Evolutionary conservation across 1,140 invertebrate genomes (phyloP).

Genomic region (Lasaia peninsularis): DNA sequence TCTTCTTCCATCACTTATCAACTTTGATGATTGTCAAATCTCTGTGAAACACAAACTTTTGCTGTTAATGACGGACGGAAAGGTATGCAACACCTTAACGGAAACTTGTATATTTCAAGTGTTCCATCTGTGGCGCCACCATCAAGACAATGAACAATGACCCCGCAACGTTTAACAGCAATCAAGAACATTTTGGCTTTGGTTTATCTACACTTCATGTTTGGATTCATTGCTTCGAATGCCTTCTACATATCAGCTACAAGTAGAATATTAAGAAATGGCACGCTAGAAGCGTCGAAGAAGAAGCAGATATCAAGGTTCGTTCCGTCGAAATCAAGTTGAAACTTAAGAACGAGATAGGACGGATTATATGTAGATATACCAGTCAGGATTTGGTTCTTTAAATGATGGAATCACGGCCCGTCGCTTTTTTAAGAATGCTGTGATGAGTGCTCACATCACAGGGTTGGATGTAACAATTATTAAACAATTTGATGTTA

Average conservation of each 20-base stretch:
- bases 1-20: neutral
- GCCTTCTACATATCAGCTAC: conserved; percentile 23
- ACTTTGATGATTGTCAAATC: neutral
- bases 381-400: conserved; percentile 37
- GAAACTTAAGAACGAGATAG: conserved; percentile 28
- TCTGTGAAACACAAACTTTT: neutral
- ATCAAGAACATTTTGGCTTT: conserved; percentile 1
- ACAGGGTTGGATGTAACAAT: conserved; percentile 13
- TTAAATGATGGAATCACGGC: conserved; percentile 40
- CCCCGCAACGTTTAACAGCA: neutral
- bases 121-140: neutral
- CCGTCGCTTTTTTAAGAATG: conserved; percentile 45
- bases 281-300: conserved; percentile 24
- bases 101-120: neutral
- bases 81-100: neutral
- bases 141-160: neutral
- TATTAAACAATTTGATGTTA: no score
- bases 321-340: conserved; percentile 22
- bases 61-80: neutral
- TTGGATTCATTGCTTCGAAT: conserved; percentile 20
- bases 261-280: conserved; percentile 28
- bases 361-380: conserved; percentile 42
- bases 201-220: conserved; percentile 21
- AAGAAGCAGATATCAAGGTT: conserved; percentile 24
- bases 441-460: conserved; percentile 23